These are phyloP conservation scores for Dolomedes plantarius DNA, from an alignment of 2,888 invertebrate genomes.

Conservation along the genomic window DNA sequence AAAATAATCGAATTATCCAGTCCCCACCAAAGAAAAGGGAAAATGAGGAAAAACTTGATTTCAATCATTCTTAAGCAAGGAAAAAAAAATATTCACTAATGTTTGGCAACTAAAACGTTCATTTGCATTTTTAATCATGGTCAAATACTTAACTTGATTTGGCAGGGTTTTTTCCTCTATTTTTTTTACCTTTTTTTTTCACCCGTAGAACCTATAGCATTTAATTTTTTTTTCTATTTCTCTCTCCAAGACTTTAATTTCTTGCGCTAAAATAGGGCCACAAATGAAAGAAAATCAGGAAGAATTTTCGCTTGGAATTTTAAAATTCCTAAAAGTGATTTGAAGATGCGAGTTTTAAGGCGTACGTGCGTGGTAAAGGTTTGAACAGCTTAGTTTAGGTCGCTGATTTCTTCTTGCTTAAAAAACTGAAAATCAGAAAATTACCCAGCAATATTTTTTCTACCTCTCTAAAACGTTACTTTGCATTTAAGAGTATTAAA, in stretches of 20 bases:
- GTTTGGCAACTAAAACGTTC: slow-evolving; percentile 69
- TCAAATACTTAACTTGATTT: slow-evolving; percentile 72
- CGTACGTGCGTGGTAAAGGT: slow-evolving; percentile 51
- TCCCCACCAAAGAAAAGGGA: slow-evolving; percentile 46
- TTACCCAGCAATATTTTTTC: slow-evolving; percentile 25
- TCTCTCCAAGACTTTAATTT: slow-evolving; percentile 54
- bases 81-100: slow-evolving; percentile 57
- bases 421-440: slow-evolving; percentile 51
- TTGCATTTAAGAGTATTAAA: slow-evolving; percentile 17
- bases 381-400: slow-evolving; percentile 46
- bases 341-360: slow-evolving; percentile 39
- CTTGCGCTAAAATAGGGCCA: slow-evolving; percentile 63
- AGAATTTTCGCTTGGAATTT: slow-evolving; percentile 63
- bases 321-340: slow-evolving; percentile 61
- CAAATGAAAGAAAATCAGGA: slow-evolving; percentile 60
- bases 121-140: slow-evolving; percentile 72
- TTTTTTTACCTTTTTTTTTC: slow-evolving; percentile 26
- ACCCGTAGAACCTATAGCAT: slow-evolving; percentile 16
- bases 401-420: slow-evolving; percentile 35
- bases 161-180: slow-evolving; percentile 33
- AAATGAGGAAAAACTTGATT: slow-evolving; percentile 65
- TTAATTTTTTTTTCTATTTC: slow-evolving; percentile 34
- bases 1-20: slow-evolving; percentile 68
- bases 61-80: slow-evolving; percentile 42
- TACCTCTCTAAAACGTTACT: slow-evolving; percentile 22